Conservation (phyloP, 2,888 invertebrate species). For the Bursaphelenchus okinawaensis region DNA sequence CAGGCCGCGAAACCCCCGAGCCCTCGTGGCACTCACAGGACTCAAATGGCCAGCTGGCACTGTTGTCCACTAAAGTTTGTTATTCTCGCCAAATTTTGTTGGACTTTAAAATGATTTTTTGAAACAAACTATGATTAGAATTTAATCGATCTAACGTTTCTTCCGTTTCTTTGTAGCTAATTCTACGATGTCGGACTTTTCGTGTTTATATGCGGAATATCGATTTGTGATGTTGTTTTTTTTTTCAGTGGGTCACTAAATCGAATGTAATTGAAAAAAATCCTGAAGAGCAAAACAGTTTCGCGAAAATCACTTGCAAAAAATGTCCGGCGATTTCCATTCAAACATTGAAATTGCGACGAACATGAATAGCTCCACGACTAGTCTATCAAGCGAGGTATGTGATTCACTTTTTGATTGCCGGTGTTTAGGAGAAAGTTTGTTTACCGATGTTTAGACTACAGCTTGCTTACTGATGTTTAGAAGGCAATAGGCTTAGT, state of each 20-base stretch:
- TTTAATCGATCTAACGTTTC: too few relatives aligned
- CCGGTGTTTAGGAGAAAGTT: too few relatives aligned
- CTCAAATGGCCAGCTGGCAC: neutral
- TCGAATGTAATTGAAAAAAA: constrained; percentile 1
- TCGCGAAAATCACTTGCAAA: neutral
- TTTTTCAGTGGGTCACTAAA: neutral
- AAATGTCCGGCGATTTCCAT: neutral
- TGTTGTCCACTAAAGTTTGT: neutral
- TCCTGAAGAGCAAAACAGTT: neutral
- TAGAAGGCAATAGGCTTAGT: too few relatives aligned
- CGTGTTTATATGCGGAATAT: too few relatives aligned
- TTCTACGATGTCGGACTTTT: too few relatives aligned
- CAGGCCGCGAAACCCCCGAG: neutral
- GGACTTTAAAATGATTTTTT: too few relatives aligned
- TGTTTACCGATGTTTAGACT: too few relatives aligned
- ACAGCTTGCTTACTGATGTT: too few relatives aligned
- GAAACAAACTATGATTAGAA: too few relatives aligned
- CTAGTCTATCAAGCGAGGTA: constrained; percentile 44
- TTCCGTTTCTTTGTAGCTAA: too few relatives aligned
- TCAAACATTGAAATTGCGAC: neutral
- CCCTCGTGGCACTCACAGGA: neutral
- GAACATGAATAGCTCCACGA: constrained; percentile 44
- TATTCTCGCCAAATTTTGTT: neutral
- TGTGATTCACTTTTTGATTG: too few relatives aligned
- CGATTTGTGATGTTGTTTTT: neutral